phyloP scores from a whole-genome alignment of 2,797 vertebrate species.

The Acanthornis magna region DNA sequence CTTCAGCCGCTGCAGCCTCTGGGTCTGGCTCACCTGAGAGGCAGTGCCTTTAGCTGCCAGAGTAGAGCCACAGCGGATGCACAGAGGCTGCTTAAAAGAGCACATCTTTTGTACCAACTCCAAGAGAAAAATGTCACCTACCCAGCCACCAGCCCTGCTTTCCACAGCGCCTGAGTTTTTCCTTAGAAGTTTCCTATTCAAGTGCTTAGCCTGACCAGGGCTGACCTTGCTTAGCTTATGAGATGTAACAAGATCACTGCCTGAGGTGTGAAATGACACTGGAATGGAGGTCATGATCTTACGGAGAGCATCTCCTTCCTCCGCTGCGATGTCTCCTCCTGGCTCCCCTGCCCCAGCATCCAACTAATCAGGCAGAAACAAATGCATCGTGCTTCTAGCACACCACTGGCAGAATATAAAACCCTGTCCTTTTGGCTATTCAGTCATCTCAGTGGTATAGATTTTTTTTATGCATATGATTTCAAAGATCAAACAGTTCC shows the following conservation, averaged over 20 bases:
- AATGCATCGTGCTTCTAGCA: not conserved
- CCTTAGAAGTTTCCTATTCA: slow-evolving; percentile 64
- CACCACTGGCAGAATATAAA: slow-evolving; percentile 37
- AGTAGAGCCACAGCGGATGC: not conserved
- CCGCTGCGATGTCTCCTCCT: not conserved
- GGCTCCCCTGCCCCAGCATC: slow-evolving; percentile 12
- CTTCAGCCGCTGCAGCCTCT: not conserved
- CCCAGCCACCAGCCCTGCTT: slow-evolving; percentile 25
- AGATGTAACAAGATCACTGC: slow-evolving; percentile 68
- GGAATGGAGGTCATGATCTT: slow-evolving; percentile 64
- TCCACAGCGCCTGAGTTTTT: not conserved
- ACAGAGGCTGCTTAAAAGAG: not conserved
- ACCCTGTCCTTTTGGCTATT: not conserved
- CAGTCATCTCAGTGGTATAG: not conserved
- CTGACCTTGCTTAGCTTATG: slow-evolving; percentile 65
- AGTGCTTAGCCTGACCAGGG: slow-evolving; percentile 49
- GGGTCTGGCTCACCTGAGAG: not conserved
- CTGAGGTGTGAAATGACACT: slow-evolving; percentile 68
- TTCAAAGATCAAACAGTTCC: slow-evolving; percentile 16
- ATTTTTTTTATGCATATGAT: not conserved
- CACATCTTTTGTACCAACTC: not conserved
- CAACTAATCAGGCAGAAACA: slow-evolving; percentile 38
- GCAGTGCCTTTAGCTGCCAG: not conserved
- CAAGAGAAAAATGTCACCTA: slow-evolving; percentile 50
- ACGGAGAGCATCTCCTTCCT: slow-evolving; percentile 26